Base-by-base conservation (phyloP, 2,888 invertebrate species). In the Norana najaformis region DNA sequence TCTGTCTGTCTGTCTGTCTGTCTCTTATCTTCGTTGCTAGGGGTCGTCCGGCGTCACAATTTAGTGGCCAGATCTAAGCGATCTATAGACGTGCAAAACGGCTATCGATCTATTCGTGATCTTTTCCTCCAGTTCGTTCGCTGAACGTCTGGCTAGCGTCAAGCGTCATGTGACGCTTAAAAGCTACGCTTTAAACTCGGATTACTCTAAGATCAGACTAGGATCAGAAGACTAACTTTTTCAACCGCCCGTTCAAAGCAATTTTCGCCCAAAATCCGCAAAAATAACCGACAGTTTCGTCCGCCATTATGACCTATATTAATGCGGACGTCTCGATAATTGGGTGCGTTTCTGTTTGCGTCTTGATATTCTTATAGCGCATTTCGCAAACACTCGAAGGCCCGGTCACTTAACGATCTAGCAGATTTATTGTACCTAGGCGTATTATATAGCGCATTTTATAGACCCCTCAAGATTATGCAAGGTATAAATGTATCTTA, bases 21-120 rank as follows among this genome's bases (percentile, higher is more conserved):
- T 69, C n/a, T 69, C n/a, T n/a, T n/a, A 69, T n/a, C 30, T 69
- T 69, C 69, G 69, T 69, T 8, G 69, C 69, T n/a, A 69, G 69
- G 69, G 69, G 69, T 69, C 69, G 69, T 69, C 69, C n/a, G 69
- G 69, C 69, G 69, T 69, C 69, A n/a, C 69, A 69, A 69, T 69
- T 69, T 69, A 69, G 69, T 69, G 69, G 69, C 69, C 8, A 5
- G 69, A 69, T 69, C 69, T 69, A 69, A n/a, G 69, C 69, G 30
- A 30, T n/a, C 69, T n/a, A 69, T 30, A 69, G 69, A 69, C 69
- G 69, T 69, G 30, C 69, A 69, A 69, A 69, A 69, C n/a, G 69
- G 30, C 69, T 69, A 69, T 69, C 69, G 69, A 69, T 69, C 69
- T 69, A 69, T 69, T n/a, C n/a, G 69, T 69, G 69, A 69, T 69